A percentile compares a stretch with the other conserved stretches of the same genome.
phyloP scores from a whole-genome alignment of 2,888 invertebrate species.

The Adelphocoris suturalis region DNA sequence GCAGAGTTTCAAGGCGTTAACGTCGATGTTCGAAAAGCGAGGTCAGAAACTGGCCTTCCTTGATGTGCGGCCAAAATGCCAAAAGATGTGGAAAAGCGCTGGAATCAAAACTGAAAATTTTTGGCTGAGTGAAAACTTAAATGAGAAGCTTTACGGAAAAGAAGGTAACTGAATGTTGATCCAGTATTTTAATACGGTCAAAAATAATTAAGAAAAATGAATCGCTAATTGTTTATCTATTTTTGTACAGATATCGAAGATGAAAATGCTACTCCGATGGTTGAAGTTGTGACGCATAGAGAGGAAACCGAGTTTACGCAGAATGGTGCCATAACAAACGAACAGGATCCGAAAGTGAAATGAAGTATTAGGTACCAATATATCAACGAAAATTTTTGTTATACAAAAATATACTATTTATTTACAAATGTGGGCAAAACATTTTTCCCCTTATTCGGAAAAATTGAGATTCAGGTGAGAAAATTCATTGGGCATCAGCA shows the following conservation, averaged over 20 bases:
- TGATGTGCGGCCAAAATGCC: conserved; percentile 78
- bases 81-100: conserved; percentile 70
- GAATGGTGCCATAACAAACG: neutral
- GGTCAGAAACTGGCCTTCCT: conserved; percentile 81
- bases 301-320: neutral
- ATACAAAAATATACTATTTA: conserved; percentile 75
- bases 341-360: neutral
- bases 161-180: neutral
- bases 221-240: neutral
- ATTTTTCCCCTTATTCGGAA: too few relatives aligned
- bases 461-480: too few relatives aligned
- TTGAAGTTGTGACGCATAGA: neutral
- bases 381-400: conserved; percentile 82
- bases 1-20: conserved; percentile 82
- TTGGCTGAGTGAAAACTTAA: conserved; percentile 53
- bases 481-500: too few relatives aligned
- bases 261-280: conserved; percentile 4
- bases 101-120: conserved; percentile 64
- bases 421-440: neutral
- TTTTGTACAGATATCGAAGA: neutral
- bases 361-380: neutral
- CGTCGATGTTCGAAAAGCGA: conserved; percentile 81
- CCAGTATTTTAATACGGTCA: too few relatives aligned
- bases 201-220: neutral
- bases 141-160: conserved; percentile 19